Evolutionary conservation across 1,140 invertebrate genomes (phyloP).

Genomic region (Nasonia longicornis): DNA sequence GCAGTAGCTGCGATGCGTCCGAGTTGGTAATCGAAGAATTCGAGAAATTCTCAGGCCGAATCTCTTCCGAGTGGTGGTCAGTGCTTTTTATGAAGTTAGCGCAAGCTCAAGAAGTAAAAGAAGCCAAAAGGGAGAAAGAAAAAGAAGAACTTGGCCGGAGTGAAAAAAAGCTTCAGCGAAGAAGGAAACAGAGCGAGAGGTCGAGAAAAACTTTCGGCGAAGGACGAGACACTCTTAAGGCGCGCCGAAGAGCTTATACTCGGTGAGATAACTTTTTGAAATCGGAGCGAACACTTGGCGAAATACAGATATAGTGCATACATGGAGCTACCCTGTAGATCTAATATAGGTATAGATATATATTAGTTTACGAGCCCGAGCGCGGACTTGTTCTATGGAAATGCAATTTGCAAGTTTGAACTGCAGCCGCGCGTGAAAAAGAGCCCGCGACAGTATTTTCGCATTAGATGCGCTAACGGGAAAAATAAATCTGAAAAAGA

Average conservation of each 20-base stretch:
- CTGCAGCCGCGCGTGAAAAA: not conserved
- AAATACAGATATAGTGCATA: constrained; percentile 21
- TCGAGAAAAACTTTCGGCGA: constrained; percentile 30
- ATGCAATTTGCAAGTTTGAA: constrained; percentile 57
- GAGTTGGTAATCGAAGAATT: constrained; percentile 41
- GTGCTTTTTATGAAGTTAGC: constrained; percentile 44
- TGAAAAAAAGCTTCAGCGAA: not conserved
- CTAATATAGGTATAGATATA: not conserved
- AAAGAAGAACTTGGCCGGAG: not conserved
- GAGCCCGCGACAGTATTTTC: constrained; percentile 1
- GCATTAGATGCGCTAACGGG: not conserved
- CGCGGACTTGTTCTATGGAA: constrained; percentile 54
- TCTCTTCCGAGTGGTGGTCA: constrained; percentile 39
- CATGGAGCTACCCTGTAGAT: not conserved
- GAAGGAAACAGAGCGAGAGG: constrained; percentile 9
- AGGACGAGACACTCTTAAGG: constrained; percentile 38
- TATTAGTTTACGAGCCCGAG: not conserved
- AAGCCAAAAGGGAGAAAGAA: constrained; percentile 5
- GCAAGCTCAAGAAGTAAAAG: constrained; percentile 3
- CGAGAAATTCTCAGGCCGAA: constrained; percentile 30
- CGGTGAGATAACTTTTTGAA: constrained; percentile 44
- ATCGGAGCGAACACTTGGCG: constrained; percentile 26
- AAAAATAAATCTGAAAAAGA: constrained; percentile 30
- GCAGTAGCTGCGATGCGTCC: not conserved
- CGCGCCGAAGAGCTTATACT: constrained; percentile 41